Conservation (phyloP, 2,113 vertebrate genomes). For the Takifugu flavidus region DNA sequence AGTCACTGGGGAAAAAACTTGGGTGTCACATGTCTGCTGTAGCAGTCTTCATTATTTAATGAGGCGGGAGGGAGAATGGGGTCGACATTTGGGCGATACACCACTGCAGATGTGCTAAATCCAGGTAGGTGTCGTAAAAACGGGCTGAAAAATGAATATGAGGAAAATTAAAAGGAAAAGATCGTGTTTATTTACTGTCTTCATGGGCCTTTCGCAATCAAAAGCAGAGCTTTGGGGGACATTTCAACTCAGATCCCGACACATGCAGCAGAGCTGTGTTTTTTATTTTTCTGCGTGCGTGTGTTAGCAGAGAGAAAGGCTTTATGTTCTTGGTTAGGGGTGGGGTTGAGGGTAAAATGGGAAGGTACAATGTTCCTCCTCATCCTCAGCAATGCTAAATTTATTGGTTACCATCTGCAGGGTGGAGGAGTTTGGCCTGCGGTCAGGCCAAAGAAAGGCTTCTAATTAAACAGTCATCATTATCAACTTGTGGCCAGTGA, state of each 20-base stretch:
- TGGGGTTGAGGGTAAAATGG: conserved; percentile 59
- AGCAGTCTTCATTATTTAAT: too few relatives aligned
- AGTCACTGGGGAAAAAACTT: too few relatives aligned
- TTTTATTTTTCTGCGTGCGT: conserved; percentile 26
- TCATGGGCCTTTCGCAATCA: neutral
- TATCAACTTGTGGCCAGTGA: conserved; percentile 78
- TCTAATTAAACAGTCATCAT: conserved; percentile 84
- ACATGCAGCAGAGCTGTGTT: conserved; percentile 25
- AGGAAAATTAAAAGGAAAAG: too few relatives aligned
- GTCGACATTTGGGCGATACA: too few relatives aligned
- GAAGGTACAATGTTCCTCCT: conserved; percentile 67
- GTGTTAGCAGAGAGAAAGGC: conserved; percentile 52
- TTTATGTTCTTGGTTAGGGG: conserved; percentile 69
- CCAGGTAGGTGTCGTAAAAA: too few relatives aligned
- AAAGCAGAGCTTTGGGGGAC: neutral
- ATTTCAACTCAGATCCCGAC: neutral
- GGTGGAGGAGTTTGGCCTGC: conserved; percentile 77
- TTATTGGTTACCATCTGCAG: conserved; percentile 81
- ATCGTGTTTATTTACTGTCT: neutral
- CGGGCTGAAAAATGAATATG: too few relatives aligned
- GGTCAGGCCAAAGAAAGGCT: conserved; percentile 77
- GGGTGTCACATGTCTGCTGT: neutral
- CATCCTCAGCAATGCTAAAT: conserved; percentile 73
- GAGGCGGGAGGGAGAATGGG: too few relatives aligned
- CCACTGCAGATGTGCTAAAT: too few relatives aligned